These are phyloP conservation scores for Camelus dromedarius DNA, from an alignment of 2,113 vertebrate genomes.

Conservation along the genomic window DNA sequence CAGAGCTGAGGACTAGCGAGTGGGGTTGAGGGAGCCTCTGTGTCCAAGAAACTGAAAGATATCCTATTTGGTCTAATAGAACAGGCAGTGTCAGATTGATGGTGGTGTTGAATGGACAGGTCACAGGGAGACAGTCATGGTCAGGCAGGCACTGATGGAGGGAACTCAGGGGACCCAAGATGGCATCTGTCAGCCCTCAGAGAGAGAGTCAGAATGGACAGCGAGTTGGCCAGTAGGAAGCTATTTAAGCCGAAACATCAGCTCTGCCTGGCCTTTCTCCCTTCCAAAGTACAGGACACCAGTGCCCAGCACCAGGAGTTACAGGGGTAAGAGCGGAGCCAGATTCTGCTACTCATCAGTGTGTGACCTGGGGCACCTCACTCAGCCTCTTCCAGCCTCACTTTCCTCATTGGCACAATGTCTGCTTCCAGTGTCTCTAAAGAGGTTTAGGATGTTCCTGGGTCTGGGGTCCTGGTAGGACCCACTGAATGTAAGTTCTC, in stretches of 20 bases:
- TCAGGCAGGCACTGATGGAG: neutral
- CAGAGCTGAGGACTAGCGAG: neutral
- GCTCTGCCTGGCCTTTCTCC: neutral
- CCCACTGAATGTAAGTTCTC: neutral
- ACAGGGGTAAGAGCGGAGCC: neutral
- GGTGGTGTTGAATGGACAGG: neutral
- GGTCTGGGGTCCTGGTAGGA: neutral
- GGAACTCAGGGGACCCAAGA: neutral
- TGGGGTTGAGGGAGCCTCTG: neutral
- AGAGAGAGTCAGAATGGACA: neutral
- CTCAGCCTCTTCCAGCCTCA: neutral
- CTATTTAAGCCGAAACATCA: neutral
- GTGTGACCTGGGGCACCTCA: neutral
- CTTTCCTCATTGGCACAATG: neutral
- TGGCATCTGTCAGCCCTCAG: neutral
- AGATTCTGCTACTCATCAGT: neutral
- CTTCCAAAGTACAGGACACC: neutral
- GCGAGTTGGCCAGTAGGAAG: neutral
- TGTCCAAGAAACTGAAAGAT: neutral
- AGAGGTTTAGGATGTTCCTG: neutral
- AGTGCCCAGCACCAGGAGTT: neutral
- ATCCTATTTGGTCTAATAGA: neutral
- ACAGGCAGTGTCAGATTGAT: neutral
- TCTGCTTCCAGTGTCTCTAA: neutral
- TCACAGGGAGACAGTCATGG: neutral